These are phyloP conservation scores for Liposcelis brunnea DNA, from an alignment of 2,888 invertebrate genomes.

Conservation along the genomic window DNA sequence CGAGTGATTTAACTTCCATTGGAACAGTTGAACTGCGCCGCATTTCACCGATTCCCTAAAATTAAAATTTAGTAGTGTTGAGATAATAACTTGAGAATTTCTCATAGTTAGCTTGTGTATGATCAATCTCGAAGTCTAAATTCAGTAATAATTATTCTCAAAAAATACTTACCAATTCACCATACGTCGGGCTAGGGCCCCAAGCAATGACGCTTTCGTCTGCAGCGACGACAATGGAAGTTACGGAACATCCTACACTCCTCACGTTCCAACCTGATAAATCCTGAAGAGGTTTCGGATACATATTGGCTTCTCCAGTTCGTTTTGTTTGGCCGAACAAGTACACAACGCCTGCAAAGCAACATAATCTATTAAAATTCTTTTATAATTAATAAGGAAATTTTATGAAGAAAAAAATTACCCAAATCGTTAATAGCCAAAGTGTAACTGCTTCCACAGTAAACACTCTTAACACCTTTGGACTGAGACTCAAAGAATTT, in stretches of 20 bases:
- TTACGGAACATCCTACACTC: constrained; percentile 64
- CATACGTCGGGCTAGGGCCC: constrained; percentile 88
- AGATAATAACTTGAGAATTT: not conserved
- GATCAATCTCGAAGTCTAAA: no score
- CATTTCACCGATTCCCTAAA: constrained; percentile 72
- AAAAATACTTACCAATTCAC: constrained; percentile 53
- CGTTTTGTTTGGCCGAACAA: constrained; percentile 85
- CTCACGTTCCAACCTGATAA: constrained; percentile 85
- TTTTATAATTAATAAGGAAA: constrained; percentile 1
- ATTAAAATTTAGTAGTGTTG: constrained; percentile 13
- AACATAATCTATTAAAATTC: no score
- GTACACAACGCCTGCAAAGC: constrained; percentile 42
- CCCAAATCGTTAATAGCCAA: constrained; percentile 67
- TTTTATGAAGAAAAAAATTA: constrained; percentile 19
- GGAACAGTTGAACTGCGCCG: constrained; percentile 75
- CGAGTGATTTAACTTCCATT: constrained; percentile 53
- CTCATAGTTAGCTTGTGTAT: no score
- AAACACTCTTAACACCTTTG: constrained; percentile 62
- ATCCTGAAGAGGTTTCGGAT: constrained; percentile 87
- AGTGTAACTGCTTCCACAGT: constrained; percentile 75
- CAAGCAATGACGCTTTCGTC: constrained; percentile 82
- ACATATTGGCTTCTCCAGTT: constrained; percentile 91
- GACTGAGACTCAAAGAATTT: constrained; percentile 77
- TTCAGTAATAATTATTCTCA: not conserved
- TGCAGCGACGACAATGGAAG: constrained; percentile 71